Conservation (phyloP, 2,888 invertebrate species). For the Apeira syringaria region DNA sequence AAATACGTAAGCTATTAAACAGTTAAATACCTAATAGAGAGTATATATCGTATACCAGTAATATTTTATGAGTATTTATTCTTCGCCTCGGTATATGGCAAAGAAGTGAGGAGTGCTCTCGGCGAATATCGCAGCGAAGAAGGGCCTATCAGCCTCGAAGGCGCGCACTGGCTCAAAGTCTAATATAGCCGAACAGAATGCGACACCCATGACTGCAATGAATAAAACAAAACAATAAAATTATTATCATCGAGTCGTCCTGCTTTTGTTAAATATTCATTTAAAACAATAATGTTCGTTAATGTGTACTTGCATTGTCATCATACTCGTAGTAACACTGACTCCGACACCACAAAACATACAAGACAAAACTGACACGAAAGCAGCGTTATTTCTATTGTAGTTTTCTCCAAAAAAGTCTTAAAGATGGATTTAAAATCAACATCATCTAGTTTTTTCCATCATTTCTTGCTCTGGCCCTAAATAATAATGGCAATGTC, state of each 20-base stretch:
- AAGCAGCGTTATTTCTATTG: not conserved
- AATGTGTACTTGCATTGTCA: not conserved
- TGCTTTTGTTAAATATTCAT: too few relatives aligned
- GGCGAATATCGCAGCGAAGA: constrained; percentile 32
- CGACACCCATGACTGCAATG: not conserved
- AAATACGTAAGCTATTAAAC: too few relatives aligned
- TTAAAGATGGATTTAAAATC: too few relatives aligned
- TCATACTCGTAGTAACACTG: constrained; percentile 22
- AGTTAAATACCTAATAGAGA: too few relatives aligned
- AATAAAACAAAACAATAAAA: not conserved
- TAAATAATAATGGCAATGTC: too few relatives aligned
- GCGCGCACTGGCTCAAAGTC: not conserved
- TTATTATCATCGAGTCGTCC: too few relatives aligned
- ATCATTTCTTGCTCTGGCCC: too few relatives aligned
- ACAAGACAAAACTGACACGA: not conserved
- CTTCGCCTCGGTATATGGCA: not conserved
- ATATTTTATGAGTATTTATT: not conserved
- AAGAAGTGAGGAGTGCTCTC: constrained; percentile 32
- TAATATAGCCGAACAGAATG: not conserved
- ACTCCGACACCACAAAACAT: constrained; percentile 39
- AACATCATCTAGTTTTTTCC: too few relatives aligned
- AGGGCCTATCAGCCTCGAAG: not conserved
- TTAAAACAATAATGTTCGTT: not conserved
- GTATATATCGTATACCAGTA: too few relatives aligned
- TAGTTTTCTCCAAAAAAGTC: too few relatives aligned